Evolutionary conservation across 2,888 invertebrate genomes (phyloP).

Genomic region (Suillia variegata): DNA sequence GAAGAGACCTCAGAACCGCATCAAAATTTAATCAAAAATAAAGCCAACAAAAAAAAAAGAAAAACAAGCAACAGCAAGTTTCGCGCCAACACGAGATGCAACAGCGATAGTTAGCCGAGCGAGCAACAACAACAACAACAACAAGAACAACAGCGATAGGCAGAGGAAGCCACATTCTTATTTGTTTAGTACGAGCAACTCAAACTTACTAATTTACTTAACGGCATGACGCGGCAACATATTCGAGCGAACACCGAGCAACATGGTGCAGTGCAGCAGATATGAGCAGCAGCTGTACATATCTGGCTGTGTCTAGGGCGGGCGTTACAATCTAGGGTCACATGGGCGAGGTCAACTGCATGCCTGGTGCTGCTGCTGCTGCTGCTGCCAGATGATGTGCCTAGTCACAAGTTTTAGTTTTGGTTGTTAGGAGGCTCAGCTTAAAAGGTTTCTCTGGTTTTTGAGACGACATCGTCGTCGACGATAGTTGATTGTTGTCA

Average conservation of each 20-base stretch:
- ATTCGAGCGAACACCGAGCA: too few relatives aligned
- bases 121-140: too few relatives aligned
- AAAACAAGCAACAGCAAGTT: not conserved
- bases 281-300: not conserved
- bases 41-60: too few relatives aligned
- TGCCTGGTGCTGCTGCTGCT: constrained; percentile 27
- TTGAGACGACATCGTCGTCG: too few relatives aligned
- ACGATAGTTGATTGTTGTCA: not conserved
- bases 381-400: constrained; percentile 2
- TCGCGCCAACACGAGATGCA: too few relatives aligned
- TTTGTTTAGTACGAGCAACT: not conserved
- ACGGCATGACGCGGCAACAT: not conserved
- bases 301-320: constrained; percentile 34
- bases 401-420: too few relatives aligned
- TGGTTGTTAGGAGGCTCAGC: not conserved
- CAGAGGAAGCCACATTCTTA: not conserved
- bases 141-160: too few relatives aligned
- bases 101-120: not conserved
- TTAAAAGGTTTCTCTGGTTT: constrained; percentile 2
- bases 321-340: constrained; percentile 50
- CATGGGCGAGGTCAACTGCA: constrained; percentile 44
- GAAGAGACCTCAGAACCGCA: not conserved
- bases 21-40: not conserved
- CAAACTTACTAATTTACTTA: constrained; percentile 1
- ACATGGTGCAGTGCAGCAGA: not conserved